A percentile compares a stretch with the other conserved stretches of the same genome.
Conservation (phyloP, 1,140 invertebrate species). For the Batillaria attramentaria region DNA sequence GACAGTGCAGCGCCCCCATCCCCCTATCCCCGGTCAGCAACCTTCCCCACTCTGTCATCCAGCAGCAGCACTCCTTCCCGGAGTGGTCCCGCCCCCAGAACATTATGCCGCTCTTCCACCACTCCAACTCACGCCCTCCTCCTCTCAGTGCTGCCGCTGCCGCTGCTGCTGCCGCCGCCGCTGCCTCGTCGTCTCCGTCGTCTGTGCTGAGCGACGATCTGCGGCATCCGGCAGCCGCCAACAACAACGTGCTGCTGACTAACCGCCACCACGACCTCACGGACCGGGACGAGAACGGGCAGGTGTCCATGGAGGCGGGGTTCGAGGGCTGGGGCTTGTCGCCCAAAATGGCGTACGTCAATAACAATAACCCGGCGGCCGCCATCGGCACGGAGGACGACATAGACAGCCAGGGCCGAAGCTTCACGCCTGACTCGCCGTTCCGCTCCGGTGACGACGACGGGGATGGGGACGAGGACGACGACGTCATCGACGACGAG, state of each 20-base stretch:
- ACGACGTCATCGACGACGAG: conserved; percentile 29
- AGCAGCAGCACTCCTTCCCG: conserved; percentile 30
- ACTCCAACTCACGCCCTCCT: background rate
- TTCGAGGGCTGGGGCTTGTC: background rate
- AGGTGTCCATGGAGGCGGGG: background rate
- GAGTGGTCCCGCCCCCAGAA: conserved; percentile 10
- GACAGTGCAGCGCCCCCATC: conserved; percentile 30
- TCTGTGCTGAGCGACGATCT: conserved; percentile 4
- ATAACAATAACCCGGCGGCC: conserved; percentile 29
- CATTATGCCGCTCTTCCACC: background rate
- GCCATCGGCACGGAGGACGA: conserved; percentile 6
- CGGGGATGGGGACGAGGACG: conserved; percentile 49
- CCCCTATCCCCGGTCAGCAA: background rate
- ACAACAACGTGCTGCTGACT: conserved; percentile 4
- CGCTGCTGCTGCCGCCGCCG: background rate
- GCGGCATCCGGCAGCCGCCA: background rate
- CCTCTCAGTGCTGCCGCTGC: background rate
- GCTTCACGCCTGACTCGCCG: conserved; percentile 29
- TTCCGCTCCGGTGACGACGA: conserved; percentile 40
- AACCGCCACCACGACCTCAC: background rate
- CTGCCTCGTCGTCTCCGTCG: background rate
- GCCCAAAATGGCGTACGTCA: conserved; percentile 20
- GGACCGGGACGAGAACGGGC: background rate
- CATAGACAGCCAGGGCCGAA: conserved; percentile 27
- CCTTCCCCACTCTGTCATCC: too few species aligned